These are phyloP conservation scores for Rousettus leschenaultii DNA, from an alignment of 2,113 vertebrate species.

Conservation along the genomic window DNA sequence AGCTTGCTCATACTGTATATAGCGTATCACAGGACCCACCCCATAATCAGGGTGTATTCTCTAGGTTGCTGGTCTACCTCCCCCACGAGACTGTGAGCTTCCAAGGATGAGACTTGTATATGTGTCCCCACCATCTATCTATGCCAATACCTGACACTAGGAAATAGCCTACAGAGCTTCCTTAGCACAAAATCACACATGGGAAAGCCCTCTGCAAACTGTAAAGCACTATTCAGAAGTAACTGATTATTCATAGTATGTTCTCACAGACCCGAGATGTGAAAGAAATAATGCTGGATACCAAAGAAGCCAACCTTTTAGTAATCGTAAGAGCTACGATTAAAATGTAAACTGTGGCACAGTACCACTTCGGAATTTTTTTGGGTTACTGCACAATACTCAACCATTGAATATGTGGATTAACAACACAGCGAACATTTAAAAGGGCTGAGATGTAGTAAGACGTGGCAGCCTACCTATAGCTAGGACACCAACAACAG, in stretches of 20 bases:
- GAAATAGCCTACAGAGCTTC: too few relatives aligned
- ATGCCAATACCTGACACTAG: background rate
- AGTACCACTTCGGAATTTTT: background rate
- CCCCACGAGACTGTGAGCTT: background rate
- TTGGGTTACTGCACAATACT: background rate
- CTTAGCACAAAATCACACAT: background rate
- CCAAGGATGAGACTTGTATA: background rate
- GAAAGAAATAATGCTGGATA: background rate
- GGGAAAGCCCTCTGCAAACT: background rate
- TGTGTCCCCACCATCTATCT: background rate
- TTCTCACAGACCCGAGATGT: background rate
- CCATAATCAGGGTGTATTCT: background rate
- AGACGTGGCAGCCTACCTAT: background rate
- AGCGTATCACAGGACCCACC: background rate
- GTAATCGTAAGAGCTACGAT: background rate
- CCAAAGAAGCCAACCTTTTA: background rate
- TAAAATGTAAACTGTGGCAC: background rate
- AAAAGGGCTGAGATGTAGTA: background rate
- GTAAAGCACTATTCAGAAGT: background rate
- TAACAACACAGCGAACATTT: background rate
- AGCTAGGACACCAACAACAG: background rate
- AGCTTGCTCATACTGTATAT: background rate
- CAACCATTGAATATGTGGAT: background rate
- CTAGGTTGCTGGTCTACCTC: background rate
- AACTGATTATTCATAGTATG: background rate